Conservation (phyloP, 2,797 vertebrate genomes). For the Tadarida brasiliensis region DNA sequence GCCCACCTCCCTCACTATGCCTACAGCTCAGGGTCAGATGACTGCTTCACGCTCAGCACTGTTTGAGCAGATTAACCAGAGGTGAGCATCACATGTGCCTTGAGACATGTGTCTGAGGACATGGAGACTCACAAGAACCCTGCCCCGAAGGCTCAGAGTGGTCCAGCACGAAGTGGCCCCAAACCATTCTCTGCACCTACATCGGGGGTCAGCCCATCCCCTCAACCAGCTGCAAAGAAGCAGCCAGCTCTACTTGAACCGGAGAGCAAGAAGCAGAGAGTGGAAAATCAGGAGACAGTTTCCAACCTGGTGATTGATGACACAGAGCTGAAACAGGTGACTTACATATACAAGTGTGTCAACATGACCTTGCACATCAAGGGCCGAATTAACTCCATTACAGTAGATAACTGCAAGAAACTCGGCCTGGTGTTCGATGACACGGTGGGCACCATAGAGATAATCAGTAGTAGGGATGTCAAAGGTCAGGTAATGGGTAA, state of each 20-base stretch:
- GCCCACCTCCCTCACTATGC: slow-evolving; percentile 89
- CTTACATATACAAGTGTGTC: slow-evolving; percentile 95
- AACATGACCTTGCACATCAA: slow-evolving; percentile 95
- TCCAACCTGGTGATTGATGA: slow-evolving; percentile 91
- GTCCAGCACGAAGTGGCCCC: slow-evolving; percentile 90
- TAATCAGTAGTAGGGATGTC: slow-evolving; percentile 96
- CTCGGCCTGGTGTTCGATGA: slow-evolving; percentile 96
- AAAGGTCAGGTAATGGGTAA: slow-evolving; percentile 97
- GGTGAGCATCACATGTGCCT: slow-evolving; percentile 92
- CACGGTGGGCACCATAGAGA: slow-evolving; percentile 95
- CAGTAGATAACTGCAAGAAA: slow-evolving; percentile 97
- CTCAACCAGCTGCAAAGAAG: slow-evolving; percentile 84
- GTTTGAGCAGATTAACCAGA: slow-evolving; percentile 95
- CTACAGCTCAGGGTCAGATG: slow-evolving; percentile 74
- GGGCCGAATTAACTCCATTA: slow-evolving; percentile 98
- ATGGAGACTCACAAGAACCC: slow-evolving; percentile 98
- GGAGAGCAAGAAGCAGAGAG: slow-evolving; percentile 98
- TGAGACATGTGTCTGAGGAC: slow-evolving; percentile 94
- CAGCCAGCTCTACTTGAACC: slow-evolving; percentile 93
- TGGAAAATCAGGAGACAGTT: slow-evolving; percentile 96
- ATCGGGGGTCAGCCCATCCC: slow-evolving; percentile 80
- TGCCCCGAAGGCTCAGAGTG: slow-evolving; percentile 86
- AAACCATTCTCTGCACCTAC: slow-evolving; percentile 92
- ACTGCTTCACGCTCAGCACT: slow-evolving; percentile 89
- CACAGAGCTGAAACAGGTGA: slow-evolving; percentile 97